Evolutionary conservation across 2,113 vertebrate species (phyloP).

Genomic region (Laticauda laticaudata): DNA sequence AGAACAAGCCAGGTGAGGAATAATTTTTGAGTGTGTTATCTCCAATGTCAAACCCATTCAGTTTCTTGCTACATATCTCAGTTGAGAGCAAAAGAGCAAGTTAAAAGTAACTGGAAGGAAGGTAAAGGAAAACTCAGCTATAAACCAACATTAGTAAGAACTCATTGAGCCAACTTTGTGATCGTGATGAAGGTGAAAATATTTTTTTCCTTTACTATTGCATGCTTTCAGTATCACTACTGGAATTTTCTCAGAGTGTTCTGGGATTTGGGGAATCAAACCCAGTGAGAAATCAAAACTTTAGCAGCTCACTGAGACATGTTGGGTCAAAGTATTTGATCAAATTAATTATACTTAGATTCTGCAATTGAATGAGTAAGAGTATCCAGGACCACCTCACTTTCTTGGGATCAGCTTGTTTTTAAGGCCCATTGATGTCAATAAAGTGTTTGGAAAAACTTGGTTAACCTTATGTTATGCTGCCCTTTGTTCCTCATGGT

Average conservation of each 20-base stretch:
- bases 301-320: neutral
- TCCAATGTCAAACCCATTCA: neutral
- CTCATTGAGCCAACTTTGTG: neutral
- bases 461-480: neutral
- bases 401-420: neutral
- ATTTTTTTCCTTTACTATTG: neutral
- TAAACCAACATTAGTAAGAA: neutral
- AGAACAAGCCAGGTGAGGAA: neutral
- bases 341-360: neutral
- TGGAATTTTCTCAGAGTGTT: neutral
- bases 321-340: neutral
- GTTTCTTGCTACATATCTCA: neutral
- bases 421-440: neutral
- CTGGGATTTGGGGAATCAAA: neutral
- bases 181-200: neutral
- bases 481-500: neutral
- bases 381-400: neutral
- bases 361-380: neutral
- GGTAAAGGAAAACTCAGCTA: neutral
- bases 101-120: neutral
- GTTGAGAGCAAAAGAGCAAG: neutral
- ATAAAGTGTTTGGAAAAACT: neutral
- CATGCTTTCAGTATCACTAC: neutral
- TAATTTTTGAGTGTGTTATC: neutral
- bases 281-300: neutral